Percentiles rank a stretch among this genome's conserved stretches.
Conservation (phyloP, 2,888 invertebrate genomes). For the Xestia ashworthii region DNA sequence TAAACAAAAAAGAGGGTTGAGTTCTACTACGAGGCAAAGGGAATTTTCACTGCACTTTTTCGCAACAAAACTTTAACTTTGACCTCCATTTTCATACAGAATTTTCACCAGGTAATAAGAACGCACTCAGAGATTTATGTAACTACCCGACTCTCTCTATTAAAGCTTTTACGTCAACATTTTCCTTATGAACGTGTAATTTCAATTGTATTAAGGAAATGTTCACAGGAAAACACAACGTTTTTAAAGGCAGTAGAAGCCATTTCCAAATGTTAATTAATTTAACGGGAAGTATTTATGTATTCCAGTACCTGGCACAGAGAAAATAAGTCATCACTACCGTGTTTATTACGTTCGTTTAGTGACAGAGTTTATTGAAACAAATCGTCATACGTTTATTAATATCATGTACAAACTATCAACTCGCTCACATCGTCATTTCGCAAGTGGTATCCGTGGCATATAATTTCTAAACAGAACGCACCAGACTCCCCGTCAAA, state of each 20-base stretch:
- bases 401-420: constrained; percentile 37
- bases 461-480: constrained; percentile 84
- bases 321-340: constrained; percentile 22
- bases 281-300: not conserved
- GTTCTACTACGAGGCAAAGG: not conserved
- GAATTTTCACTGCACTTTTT: constrained; percentile 7
- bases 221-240: constrained; percentile 29
- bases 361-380: constrained; percentile 35
- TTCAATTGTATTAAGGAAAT: constrained; percentile 46
- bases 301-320: not conserved
- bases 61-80: not conserved
- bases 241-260: not conserved
- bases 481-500: constrained; percentile 85
- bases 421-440: constrained; percentile 27
- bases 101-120: constrained; percentile 34
- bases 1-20: not conserved
- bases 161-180: constrained; percentile 39
- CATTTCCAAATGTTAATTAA: constrained; percentile 19
- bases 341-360: constrained; percentile 14
- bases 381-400: constrained; percentile 30
- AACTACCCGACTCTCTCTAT: constrained; percentile 44
- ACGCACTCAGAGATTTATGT: constrained; percentile 56
- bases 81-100: constrained; percentile 23
- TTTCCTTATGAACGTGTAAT: constrained; percentile 49
- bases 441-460: constrained; percentile 38